Base-by-base conservation (phyloP, 2,888 invertebrate species). In the Drosophila subquinaria region DNA sequence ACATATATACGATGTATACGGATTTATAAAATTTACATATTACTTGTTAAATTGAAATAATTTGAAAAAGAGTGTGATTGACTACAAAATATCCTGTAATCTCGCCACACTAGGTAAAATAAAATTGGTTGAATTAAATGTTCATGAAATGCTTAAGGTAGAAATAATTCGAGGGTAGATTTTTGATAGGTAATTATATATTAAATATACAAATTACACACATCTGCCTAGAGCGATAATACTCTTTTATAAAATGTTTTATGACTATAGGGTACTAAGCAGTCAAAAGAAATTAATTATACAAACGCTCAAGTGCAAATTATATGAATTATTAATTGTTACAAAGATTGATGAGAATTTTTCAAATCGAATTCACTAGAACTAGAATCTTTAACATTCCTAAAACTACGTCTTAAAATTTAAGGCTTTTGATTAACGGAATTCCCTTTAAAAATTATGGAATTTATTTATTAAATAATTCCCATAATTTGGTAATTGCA, bases 381-480 rank as follows among this genome's bases (percentile, higher is more conserved):
- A 56, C 53, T 30, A 20, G 20, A 55, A 42, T 33, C 30, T 20
- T 53, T 8, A 6, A 10, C 13, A 43, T 42, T 15, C 50, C 6
- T 17, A 13, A 30, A 30, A 38, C 27, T n/a, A 40, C 42, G 42
- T 42, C 9, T 42, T 42, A 27, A 3, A 53, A 52, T 11, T 0
- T 23, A 36, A 17, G 51, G 23, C 36, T 27, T 42, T 53, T 33
- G 33, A 33, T 17, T 55, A 20, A 3, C 5, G 0, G 33, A 56
- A 48, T 60, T 60, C 60, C 13, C 2, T 36, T 6, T 53, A 42
- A 56, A 56, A 40, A 56, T 56, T 40, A 63, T 56, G 36, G 15
- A 1, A 47, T 43, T 23, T 52, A 33, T 52, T 43, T 43, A 6
- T 35, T 23, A 36, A 23, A 40, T 43, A 35, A 45, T 56, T 33